phyloP scores from a whole-genome alignment of 1,140 invertebrate genomes.

The Dysdera silvatica region DNA sequence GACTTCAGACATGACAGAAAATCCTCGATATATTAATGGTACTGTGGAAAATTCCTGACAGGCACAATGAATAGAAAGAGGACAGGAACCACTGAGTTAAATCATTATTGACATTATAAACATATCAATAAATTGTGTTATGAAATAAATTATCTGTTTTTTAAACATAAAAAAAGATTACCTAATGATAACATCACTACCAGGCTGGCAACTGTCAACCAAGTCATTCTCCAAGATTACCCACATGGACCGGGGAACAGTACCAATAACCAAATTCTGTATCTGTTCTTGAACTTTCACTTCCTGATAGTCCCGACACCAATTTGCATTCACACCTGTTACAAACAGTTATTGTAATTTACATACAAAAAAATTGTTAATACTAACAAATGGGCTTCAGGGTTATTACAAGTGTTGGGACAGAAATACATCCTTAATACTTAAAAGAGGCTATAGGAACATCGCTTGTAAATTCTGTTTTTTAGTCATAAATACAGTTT shows the following conservation, averaged over 20 bases:
- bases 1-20: background rate
- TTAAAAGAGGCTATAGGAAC: background rate
- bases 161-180: slow-evolving; percentile 41
- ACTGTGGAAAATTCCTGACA: too few species aligned
- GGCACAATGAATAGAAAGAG: too few species aligned
- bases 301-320: slow-evolving; percentile 83
- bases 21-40: background rate
- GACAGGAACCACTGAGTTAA: too few species aligned
- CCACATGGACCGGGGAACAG: slow-evolving; percentile 67
- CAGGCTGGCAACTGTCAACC: slow-evolving; percentile 76
- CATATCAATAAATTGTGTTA: too few species aligned
- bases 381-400: background rate
- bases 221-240: slow-evolving; percentile 77
- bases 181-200: slow-evolving; percentile 77
- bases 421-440: background rate
- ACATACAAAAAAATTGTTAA: background rate
- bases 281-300: slow-evolving; percentile 74
- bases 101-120: too few species aligned
- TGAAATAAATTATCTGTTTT: slow-evolving; percentile 13
- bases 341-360: background rate
- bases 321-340: slow-evolving; percentile 49
- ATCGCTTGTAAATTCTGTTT: background rate
- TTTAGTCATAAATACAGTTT: background rate
- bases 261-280: slow-evolving; percentile 59
- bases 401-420: background rate